Evolutionary conservation across 1,140 invertebrate genomes (phyloP).

Genomic region (Leptinotarsa defecta): DNA sequence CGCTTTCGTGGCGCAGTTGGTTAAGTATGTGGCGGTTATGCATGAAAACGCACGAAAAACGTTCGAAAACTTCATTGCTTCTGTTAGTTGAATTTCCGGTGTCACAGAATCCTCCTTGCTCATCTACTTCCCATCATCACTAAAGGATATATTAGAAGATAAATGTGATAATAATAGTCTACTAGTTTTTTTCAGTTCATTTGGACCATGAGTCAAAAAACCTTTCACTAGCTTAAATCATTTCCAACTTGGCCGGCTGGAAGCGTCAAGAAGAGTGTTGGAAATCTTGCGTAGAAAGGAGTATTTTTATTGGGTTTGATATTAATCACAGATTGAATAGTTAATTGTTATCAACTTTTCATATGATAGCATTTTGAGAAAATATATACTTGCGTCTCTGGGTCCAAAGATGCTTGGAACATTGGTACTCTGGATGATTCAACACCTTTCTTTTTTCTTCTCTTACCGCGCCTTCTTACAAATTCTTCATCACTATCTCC

Average conservation of each 20-base stretch:
- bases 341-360: neutral
- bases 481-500: slow-evolving; percentile 43
- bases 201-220: no score
- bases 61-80: no score
- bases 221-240: neutral
- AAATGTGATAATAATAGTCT: no score
- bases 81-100: no score
- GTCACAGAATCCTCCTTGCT: no score
- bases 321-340: neutral
- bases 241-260: neutral
- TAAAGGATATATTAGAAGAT: no score
- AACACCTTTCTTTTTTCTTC: slow-evolving; percentile 57
- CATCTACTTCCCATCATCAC: no score
- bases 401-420: slow-evolving; percentile 59
- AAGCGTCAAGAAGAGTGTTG: neutral
- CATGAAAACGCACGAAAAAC: no score
- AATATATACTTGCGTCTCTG: slow-evolving; percentile 62
- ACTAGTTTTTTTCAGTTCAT: no score
- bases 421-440: slow-evolving; percentile 56
- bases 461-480: slow-evolving; percentile 55
- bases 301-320: neutral
- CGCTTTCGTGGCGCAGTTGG: no score
- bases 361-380: neutral
- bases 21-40: no score
- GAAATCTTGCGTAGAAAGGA: no score